Percentiles rank a stretch among this genome's conserved stretches.
These are phyloP conservation scores for Colostygia pectinataria DNA, from an alignment of 2,888 invertebrate genomes.

Conservation along the genomic window DNA sequence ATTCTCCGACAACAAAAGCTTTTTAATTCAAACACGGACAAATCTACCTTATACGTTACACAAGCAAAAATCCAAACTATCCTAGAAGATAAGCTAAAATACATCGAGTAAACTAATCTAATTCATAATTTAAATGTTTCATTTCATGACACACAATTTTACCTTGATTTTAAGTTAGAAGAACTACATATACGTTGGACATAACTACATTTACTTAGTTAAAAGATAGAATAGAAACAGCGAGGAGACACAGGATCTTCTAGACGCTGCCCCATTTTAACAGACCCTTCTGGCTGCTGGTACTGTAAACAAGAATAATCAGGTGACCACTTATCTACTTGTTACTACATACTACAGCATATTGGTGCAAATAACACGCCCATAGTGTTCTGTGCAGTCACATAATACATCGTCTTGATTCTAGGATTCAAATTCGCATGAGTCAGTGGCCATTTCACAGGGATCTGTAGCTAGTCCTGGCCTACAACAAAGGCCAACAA, in stretches of 20 bases:
- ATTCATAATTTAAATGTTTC: slow-evolving; percentile 35
- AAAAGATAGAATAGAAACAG: slow-evolving; percentile 26
- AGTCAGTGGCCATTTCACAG: no score
- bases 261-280: slow-evolving; percentile 4
- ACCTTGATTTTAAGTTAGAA: slow-evolving; percentile 26
- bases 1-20: slow-evolving; percentile 46
- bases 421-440: no score
- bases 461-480: no score
- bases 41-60: slow-evolving; percentile 37
- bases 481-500: no score
- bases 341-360: no score
- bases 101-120: slow-evolving; percentile 22
- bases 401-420: no score
- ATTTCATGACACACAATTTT: slow-evolving; percentile 34
- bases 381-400: no score
- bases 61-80: slow-evolving; percentile 35
- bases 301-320: slow-evolving; percentile 4
- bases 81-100: slow-evolving; percentile 33
- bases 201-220: slow-evolving; percentile 4
- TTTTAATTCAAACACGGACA: slow-evolving; percentile 58
- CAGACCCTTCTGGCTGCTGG: not conserved
- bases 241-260: not conserved
- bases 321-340: no score
- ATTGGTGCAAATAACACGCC: no score
- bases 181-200: slow-evolving; percentile 12